A percentile compares a stretch with the other conserved stretches of the same genome.
These are phyloP conservation scores for Fregetta grallaria DNA, from an alignment of 2,113 vertebrate species.

Conservation along the genomic window DNA sequence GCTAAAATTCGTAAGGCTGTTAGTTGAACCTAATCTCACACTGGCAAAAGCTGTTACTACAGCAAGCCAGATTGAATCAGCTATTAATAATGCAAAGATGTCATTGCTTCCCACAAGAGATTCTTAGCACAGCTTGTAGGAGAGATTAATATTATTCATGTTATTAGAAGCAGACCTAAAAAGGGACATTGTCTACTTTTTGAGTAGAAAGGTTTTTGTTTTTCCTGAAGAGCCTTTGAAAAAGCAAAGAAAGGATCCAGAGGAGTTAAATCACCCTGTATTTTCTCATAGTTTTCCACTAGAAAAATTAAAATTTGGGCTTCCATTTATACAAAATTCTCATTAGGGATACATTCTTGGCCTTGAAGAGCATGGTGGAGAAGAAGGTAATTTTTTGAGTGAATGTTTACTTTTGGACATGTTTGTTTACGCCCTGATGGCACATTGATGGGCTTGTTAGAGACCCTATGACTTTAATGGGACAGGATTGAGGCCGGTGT, in stretches of 20 bases:
- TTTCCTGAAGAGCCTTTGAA: not conserved
- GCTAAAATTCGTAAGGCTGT: slow-evolving; percentile 40
- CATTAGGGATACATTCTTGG: not conserved
- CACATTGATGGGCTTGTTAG: not conserved
- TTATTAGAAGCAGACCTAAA: not conserved
- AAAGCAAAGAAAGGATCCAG: not conserved
- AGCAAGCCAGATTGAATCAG: slow-evolving; percentile 50
- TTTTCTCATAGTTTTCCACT: not conserved
- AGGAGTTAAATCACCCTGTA: fast-evolving
- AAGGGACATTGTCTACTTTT: not conserved
- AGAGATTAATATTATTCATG: slow-evolving; percentile 32
- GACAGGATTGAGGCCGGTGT: not conserved
- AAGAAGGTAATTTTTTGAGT: not conserved
- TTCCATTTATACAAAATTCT: not conserved
- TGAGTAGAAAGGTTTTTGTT: not conserved
- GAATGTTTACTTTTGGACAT: not conserved
- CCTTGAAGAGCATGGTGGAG: not conserved
- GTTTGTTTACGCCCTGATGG: not conserved
- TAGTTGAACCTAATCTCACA: slow-evolving; percentile 47
- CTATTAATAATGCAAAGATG: slow-evolving; percentile 70
- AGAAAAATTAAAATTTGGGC: not conserved
- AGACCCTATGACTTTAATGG: not conserved
- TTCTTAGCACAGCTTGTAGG: slow-evolving; percentile 25
- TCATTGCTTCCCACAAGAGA: slow-evolving; percentile 45
- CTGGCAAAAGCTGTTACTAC: slow-evolving; percentile 66